Evolutionary conservation across 2,113 vertebrate genomes (phyloP), one percentile per base, ranked within the genome.

Genomic region (Periophthalmus modestus): DNA sequence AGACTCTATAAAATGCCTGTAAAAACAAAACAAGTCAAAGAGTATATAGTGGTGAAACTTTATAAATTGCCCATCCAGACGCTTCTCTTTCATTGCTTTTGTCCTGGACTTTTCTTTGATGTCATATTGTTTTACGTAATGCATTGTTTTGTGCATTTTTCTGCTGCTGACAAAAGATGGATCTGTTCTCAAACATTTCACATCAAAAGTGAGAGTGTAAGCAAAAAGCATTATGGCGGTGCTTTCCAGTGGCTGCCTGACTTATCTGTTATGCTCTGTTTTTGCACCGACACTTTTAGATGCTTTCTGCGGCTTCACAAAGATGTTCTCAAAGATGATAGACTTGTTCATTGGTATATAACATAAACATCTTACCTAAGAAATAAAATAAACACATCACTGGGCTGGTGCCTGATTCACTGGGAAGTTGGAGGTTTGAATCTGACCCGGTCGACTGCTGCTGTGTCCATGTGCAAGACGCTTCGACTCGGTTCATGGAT

Each of bases 171-270:
- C 75, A 54, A 71, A 16, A 67, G 75, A 73, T 73, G 59, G 47
- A 21, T 67, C 72, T 72, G 70, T 72, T 82, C 82, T 82, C 74
- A 80, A 84, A 87, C 57, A 81, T 80, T 82, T 75, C 70, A 83
- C 80, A 77, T 89, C 78, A 91, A 91, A 87, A 80, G 24, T 76
- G 54, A 19, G 57, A 16, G 72, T 74, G 65, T 69, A 28, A 72
- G 33, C 39, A 34, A 57, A 61, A 46, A 78, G 47, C 61, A 59
- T 66, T 72, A 68, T 75, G 24, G 36, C 63, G 47, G 39, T 15
- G 46, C 63, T 59, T 46, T 71, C 68, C 74, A 9, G 43, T 73
- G 68, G 59, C 55, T 21, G 23, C 73, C 36, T 66, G 68, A 68
- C 55, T 71, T 63, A 70, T 79, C 66, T 21, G 4, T 43, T 66